Conservation (phyloP, 2,113 vertebrate species). For the Anoplopoma fimbria region DNA sequence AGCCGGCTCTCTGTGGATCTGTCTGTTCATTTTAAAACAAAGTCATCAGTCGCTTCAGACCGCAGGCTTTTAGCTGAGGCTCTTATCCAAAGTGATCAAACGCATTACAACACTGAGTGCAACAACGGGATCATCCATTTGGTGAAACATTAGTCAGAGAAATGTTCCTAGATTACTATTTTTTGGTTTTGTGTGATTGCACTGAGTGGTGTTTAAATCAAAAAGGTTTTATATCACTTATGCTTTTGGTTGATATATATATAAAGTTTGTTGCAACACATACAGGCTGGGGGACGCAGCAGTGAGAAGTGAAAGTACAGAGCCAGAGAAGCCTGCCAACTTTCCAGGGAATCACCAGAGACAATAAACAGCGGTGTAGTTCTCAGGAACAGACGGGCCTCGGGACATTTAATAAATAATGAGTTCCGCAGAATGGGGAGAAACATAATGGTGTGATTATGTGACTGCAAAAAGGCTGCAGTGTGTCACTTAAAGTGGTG, state of each 20-base stretch:
- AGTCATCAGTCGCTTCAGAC: conserved; percentile 43
- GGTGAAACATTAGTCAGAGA: neutral
- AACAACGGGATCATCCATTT: conserved; percentile 21
- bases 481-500: neutral
- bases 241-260: neutral
- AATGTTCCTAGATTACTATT: neutral
- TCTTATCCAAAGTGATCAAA: conserved; percentile 33
- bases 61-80: conserved; percentile 31
- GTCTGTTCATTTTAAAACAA: conserved; percentile 12
- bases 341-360: conserved; percentile 13
- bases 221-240: accelerated
- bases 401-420: neutral
- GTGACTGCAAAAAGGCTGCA: neutral
- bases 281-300: neutral
- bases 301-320: neutral
- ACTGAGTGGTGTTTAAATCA: neutral
- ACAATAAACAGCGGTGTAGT: neutral
- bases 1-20: conserved; percentile 16
- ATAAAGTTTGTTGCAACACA: neutral
- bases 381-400: conserved; percentile 10
- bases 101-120: neutral
- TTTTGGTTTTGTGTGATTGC: neutral
- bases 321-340: neutral
- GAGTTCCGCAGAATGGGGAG: neutral
- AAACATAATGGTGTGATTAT: neutral